A percentile compares a stretch with the other conserved stretches of the same genome.
Evolutionary conservation across 2,888 invertebrate species (phyloP).

Genomic region (Pachliopta kotzebuea): DNA sequence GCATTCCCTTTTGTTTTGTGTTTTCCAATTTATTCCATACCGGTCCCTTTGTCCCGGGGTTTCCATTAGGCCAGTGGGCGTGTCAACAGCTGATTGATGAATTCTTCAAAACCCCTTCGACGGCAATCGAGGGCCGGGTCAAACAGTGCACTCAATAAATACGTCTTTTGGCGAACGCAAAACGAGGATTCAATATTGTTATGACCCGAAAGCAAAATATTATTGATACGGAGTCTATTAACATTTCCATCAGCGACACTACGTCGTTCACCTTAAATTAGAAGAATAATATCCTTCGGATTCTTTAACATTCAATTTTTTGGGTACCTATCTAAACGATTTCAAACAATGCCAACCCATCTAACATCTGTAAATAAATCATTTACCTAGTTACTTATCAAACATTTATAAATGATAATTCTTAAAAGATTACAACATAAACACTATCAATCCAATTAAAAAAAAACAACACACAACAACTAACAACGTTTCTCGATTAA

Average conservation of each 20-base stretch:
- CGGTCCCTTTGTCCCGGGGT: conserved; percentile 44
- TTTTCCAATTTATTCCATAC: conserved; percentile 48
- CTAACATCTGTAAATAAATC: too few relatives aligned
- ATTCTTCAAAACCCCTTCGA: conserved; percentile 43
- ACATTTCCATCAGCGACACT: too few relatives aligned
- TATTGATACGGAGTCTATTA: too few relatives aligned
- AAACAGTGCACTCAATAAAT: conserved; percentile 25
- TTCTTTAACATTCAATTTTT: too few relatives aligned
- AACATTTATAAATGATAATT: too few relatives aligned
- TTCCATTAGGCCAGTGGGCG: conserved; percentile 45
- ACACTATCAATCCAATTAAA: neutral
- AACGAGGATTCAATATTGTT: conserved; percentile 7
- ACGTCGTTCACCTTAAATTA: too few relatives aligned
- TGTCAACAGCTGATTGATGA: conserved; percentile 59
- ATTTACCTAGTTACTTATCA: too few relatives aligned
- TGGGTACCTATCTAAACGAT: too few relatives aligned
- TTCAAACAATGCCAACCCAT: too few relatives aligned
- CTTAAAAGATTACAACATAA: too few relatives aligned
- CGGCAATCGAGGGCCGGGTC: conserved; percentile 38
- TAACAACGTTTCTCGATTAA: conserved; percentile 3
- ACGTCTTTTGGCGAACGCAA: conserved; percentile 20
- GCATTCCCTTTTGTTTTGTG: conserved; percentile 24
- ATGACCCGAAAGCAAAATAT: neutral
- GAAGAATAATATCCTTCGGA: too few relatives aligned
- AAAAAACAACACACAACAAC: conserved; percentile 2